Evolutionary conservation across 2,888 invertebrate genomes (phyloP).

Genomic region (Macaria notata): DNA sequence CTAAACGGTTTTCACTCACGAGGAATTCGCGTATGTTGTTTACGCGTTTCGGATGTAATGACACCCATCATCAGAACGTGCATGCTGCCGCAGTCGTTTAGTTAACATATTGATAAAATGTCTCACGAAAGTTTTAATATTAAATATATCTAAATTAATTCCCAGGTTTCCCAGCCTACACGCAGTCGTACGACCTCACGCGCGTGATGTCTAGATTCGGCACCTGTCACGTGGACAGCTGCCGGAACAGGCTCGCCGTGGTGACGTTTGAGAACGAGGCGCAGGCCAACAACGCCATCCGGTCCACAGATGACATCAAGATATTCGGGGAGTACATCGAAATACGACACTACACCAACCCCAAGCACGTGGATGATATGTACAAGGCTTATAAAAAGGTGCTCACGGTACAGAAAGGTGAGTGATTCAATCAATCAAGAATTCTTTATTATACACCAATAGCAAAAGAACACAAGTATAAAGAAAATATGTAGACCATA

Average conservation of each 20-base stretch:
- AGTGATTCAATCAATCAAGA: too few species aligned
- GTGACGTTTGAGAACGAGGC: slow-evolving; percentile 38
- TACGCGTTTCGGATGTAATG: too few species aligned
- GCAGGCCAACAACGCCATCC: slow-evolving; percentile 43
- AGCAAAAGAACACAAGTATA: too few species aligned
- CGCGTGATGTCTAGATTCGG: slow-evolving; percentile 53
- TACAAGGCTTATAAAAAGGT: slow-evolving; percentile 18
- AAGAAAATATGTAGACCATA: too few species aligned
- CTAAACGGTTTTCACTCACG: too few species aligned
- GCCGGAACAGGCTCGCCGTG: slow-evolving; percentile 40
- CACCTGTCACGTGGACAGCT: slow-evolving; percentile 42
- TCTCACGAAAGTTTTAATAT: slow-evolving; percentile 16
- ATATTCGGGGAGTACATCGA: slow-evolving; percentile 58
- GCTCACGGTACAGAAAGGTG: slow-evolving; percentile 19
- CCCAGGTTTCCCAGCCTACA: slow-evolving; percentile 60
- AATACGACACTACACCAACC: slow-evolving; percentile 39
- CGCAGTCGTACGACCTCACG: slow-evolving; percentile 52
- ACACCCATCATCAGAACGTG: too few species aligned
- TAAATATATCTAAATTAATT: too few species aligned
- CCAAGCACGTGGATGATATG: slow-evolving; percentile 18
- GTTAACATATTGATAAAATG: too few species aligned
- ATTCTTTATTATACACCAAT: too few species aligned
- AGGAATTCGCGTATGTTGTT: too few species aligned
- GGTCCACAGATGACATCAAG: slow-evolving; percentile 39
- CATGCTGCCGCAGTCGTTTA: too few species aligned